These are phyloP conservation scores for Propithecus deckenii DNA, from an alignment of 2,797 vertebrate species.

Conservation along the genomic window DNA sequence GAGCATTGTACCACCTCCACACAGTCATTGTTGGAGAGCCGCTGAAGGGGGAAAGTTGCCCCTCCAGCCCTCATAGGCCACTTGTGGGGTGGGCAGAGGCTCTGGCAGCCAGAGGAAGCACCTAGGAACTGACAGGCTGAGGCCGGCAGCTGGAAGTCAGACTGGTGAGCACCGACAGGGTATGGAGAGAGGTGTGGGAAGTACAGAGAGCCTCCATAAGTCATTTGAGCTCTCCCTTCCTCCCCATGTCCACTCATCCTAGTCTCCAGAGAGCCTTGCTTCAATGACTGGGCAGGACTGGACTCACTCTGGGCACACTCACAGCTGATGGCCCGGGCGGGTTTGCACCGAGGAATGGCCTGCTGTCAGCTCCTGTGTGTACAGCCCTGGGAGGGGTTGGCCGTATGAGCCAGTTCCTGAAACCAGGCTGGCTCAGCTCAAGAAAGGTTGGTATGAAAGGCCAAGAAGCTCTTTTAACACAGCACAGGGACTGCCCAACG, in stretches of 20 bases:
- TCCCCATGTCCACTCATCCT: accelerated
- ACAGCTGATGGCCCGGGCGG: no score
- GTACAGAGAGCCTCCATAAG: not conserved
- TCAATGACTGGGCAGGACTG: not conserved
- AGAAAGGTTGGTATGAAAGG: not conserved
- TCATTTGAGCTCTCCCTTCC: not conserved
- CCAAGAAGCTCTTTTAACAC: not conserved
- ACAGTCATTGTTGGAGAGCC: not conserved
- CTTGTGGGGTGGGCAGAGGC: not conserved
- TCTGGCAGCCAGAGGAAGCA: not conserved
- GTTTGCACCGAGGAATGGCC: not conserved
- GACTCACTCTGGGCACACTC: not conserved
- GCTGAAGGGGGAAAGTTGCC: not conserved
- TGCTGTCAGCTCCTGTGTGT: not conserved
- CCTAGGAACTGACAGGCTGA: not conserved
- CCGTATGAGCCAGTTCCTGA: not conserved
- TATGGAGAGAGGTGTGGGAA: no score
- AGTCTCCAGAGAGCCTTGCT: not conserved
- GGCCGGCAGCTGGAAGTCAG: not conserved
- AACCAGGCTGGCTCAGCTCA: not conserved
- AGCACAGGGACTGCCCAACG: accelerated
- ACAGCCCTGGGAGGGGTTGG: not conserved
- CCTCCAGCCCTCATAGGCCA: not conserved
- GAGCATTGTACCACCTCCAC: not conserved
- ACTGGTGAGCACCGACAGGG: not conserved